Base-by-base conservation (phyloP, 2,797 vertebrate species). In the Threskiornis aethiopicus region DNA sequence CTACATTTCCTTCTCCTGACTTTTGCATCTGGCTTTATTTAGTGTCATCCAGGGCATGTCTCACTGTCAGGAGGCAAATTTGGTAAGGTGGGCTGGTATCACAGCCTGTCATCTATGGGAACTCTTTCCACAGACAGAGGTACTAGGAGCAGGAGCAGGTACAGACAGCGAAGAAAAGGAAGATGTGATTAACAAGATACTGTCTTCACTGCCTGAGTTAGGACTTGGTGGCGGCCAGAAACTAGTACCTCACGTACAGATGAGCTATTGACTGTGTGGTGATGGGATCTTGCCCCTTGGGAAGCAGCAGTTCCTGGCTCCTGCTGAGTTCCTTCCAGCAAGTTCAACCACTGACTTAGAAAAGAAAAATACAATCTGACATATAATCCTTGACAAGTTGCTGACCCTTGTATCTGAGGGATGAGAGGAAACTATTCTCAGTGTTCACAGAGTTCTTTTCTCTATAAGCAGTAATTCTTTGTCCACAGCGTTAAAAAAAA, bases 271-370 rank as follows among this genome's bases (percentile, higher is more conserved):
- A 79, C 1, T 3, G 26, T 42, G 16, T 13, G 7, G 62, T 76
- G 41, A 35, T 65, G 54, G 54, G 70, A 79, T 84, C 46, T 58
- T 79, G 33, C 55, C 59, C 35, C 59, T 79, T 61, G 91, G 76
- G 87, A 91, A 67, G 44, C 41, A 64, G 65, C 52, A 95, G 37
- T 96, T 97, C 83, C 93, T 95, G 94, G 85, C 83, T 93, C 25
- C 58, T 84, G 79, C 85, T 83, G 65, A 75, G 52, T 57, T 94
- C n/a, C 64, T 97, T 97, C 95, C 93, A 96, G 90, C 61, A 96
- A 96, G 52, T 93, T 91, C 52, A 93, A 77, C 93, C 83, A 71
- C 90, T 93, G 87, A 83, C 11, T 81, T 81, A 88, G 57, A 95
- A 92, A 91, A 93, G 62, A 89, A 94, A 96, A 94, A 96, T 76